phyloP scores from a whole-genome alignment of 2,113 vertebrate species.

The Girardinichthys multiradiatus region DNA sequence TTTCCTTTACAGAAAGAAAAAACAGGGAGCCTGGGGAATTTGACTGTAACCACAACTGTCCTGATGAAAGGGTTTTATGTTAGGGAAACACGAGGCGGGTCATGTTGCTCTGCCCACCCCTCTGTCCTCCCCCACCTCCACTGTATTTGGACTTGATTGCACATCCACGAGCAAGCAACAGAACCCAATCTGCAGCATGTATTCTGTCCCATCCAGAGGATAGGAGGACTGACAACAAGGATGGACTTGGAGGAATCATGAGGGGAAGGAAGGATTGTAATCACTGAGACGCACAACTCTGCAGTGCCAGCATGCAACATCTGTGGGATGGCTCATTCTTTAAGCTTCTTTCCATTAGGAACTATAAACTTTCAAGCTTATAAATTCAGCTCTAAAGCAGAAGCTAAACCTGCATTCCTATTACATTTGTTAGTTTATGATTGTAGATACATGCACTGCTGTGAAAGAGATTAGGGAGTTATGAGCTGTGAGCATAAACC shows the following conservation, averaged over 20 bases:
- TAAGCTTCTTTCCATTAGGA: constrained; percentile 2
- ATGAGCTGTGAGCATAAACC: background rate
- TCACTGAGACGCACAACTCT: constrained; percentile 19
- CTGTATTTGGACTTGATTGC: constrained; percentile 45
- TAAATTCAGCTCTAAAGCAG: background rate
- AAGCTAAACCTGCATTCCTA: background rate
- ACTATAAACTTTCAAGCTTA: background rate
- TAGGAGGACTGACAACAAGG: constrained; percentile 23
- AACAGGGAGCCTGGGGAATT: background rate
- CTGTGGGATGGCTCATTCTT: constrained; percentile 32
- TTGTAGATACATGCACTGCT: background rate
- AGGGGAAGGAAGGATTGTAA: constrained; percentile 25
- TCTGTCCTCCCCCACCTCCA: constrained; percentile 34
- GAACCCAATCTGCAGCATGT: constrained; percentile 4
- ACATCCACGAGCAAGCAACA: constrained; percentile 29
- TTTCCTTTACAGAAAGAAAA: constrained; percentile 25
- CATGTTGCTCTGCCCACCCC: constrained; percentile 40
- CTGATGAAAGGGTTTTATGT: constrained; percentile 53
- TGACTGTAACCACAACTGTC: constrained; percentile 33
- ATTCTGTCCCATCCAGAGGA: constrained; percentile 27
- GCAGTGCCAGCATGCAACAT: constrained; percentile 30
- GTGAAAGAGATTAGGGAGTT: background rate
- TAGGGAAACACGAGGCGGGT: constrained; percentile 47
- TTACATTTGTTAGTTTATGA: background rate
- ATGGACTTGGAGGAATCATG: constrained; percentile 6